Percentiles rank a stretch among this genome's conserved stretches.
These are phyloP conservation scores for Scleropages formosus DNA, from an alignment of 2,797 vertebrate genomes.

Conservation along the genomic window DNA sequence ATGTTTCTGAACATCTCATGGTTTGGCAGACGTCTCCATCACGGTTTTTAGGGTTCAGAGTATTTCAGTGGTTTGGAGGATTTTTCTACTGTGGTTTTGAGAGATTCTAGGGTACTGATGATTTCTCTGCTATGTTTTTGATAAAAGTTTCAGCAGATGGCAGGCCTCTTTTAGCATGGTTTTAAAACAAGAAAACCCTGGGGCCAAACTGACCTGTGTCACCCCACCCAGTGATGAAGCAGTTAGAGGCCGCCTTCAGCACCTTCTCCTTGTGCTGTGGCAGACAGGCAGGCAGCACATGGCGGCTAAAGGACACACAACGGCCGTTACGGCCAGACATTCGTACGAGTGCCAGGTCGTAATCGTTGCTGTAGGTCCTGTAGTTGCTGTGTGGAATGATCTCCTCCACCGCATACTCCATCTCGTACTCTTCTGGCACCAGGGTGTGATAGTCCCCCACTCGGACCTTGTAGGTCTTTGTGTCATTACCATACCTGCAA, in stretches of 20 bases:
- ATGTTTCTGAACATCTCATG: neutral
- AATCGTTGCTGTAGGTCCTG: constrained; percentile 79
- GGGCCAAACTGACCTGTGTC: constrained; percentile 81
- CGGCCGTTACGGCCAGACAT: constrained; percentile 67
- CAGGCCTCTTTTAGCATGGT: neutral
- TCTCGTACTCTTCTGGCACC: constrained; percentile 90
- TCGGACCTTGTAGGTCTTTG: constrained; percentile 81
- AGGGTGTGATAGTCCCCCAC: constrained; percentile 93
- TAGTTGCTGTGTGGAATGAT: constrained; percentile 83
- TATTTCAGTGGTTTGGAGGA: too few species aligned
- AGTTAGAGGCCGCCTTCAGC: constrained; percentile 81
- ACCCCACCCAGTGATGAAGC: constrained; percentile 95
- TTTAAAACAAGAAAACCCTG: neutral
- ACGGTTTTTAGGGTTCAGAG: too few species aligned
- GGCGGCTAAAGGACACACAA: constrained; percentile 80
- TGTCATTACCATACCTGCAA: constrained; percentile 87
- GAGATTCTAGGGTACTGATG: too few species aligned
- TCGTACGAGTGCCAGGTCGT: constrained; percentile 86
- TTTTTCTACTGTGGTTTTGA: too few species aligned
- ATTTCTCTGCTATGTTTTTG: neutral
- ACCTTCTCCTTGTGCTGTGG: constrained; percentile 79
- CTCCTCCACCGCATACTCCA: constrained; percentile 80
- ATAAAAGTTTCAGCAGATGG: neutral
- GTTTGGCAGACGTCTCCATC: neutral
- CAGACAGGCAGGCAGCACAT: constrained; percentile 86